phyloP scores from a whole-genome alignment of 2,888 invertebrate species.

The Autographa gamma region DNA sequence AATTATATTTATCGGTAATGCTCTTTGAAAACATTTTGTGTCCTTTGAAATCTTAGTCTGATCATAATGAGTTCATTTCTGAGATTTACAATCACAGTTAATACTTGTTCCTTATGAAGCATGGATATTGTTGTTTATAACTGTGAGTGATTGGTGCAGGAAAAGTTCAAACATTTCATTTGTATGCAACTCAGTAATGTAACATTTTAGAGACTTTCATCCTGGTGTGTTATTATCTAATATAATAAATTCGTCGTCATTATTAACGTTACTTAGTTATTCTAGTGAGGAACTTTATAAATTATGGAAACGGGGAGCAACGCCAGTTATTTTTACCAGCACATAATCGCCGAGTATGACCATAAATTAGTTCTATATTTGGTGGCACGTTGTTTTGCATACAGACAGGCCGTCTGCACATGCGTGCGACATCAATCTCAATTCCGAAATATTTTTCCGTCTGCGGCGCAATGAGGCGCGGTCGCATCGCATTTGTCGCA shows the following conservation, averaged over 20 bases:
- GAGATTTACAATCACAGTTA: slow-evolving; percentile 46
- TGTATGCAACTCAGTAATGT: not conserved
- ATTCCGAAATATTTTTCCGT: slow-evolving; percentile 88
- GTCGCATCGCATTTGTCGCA: slow-evolving; percentile 48
- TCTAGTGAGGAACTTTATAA: slow-evolving; percentile 70
- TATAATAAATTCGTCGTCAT: slow-evolving; percentile 6
- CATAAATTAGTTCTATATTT: slow-evolving; percentile 89
- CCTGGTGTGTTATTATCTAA: not conserved
- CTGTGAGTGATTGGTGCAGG: not conserved
- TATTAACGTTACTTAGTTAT: slow-evolving; percentile 56
- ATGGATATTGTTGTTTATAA: not conserved
- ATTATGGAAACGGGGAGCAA: slow-evolving; percentile 80
- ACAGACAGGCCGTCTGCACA: slow-evolving; percentile 87
- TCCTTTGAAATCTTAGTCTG: slow-evolving; percentile 44
- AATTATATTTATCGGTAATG: slow-evolving; percentile 86
- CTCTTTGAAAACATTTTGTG: slow-evolving; percentile 65
- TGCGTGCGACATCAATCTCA: slow-evolving; percentile 89
- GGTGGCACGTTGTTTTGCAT: slow-evolving; percentile 86
- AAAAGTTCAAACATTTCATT: not conserved
- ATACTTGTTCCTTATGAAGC: not conserved
- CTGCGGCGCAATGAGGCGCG: slow-evolving; percentile 69
- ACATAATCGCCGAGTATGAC: slow-evolving; percentile 87
- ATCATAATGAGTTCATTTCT: slow-evolving; percentile 56
- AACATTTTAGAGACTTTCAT: slow-evolving; percentile 1
- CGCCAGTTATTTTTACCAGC: slow-evolving; percentile 83